Conservation (phyloP, 2,797 vertebrate species). For the Lophotriccus pileatus region DNA sequence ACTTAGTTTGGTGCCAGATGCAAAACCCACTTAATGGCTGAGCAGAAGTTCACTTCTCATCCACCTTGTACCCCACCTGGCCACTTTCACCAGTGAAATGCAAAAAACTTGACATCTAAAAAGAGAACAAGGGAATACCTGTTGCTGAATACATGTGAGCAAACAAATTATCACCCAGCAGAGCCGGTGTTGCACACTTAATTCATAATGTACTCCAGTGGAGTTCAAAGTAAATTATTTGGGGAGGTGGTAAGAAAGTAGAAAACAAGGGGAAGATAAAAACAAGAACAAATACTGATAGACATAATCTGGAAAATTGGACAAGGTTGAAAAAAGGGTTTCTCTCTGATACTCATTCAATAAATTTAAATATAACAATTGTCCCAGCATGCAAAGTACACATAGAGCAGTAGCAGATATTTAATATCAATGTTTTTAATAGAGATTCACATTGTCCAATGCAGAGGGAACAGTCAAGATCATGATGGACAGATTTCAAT, state of each 20-base stretch:
- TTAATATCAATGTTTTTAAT: background rate
- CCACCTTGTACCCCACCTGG: background rate
- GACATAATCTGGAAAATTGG: background rate
- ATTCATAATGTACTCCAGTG: background rate
- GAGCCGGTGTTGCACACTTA: background rate
- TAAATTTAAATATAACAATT: background rate
- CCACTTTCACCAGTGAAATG: background rate
- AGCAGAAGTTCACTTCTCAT: background rate
- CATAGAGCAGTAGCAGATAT: background rate
- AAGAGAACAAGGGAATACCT: background rate
- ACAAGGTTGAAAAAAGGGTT: background rate
- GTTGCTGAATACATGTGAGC: too few species aligned
- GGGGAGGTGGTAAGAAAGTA: background rate
- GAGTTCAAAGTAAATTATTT: background rate
- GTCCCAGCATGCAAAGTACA: accelerated
- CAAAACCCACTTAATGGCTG: background rate
- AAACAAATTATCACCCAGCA: background rate
- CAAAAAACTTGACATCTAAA: accelerated
- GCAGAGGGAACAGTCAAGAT: background rate
- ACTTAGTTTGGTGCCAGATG: background rate
- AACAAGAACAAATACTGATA: background rate
- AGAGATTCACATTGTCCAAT: accelerated
- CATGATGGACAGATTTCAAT: background rate
- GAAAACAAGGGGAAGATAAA: background rate
- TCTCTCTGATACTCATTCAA: background rate